phyloP scores from a whole-genome alignment of 2,797 vertebrate species.

The Melopsittacus undulatus region DNA sequence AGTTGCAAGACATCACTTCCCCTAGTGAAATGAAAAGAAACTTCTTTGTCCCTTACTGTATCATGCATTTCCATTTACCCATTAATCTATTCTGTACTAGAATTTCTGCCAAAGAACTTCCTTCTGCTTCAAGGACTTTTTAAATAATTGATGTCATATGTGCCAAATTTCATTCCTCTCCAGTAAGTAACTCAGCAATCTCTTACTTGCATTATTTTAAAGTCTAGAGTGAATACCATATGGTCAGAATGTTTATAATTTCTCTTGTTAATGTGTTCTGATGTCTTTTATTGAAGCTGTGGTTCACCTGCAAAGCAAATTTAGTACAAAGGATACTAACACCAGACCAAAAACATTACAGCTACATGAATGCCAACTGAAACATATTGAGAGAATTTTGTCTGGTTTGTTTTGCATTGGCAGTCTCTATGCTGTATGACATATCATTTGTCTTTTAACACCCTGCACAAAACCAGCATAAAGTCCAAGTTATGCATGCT shows the following conservation, averaged over 20 bases:
- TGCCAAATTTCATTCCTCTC: slow-evolving; percentile 3
- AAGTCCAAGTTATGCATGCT: neutral
- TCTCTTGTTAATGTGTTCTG: neutral
- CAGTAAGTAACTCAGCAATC: neutral
- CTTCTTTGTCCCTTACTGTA: neutral
- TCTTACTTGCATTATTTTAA: neutral
- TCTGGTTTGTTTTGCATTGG: neutral
- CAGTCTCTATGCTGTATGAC: neutral
- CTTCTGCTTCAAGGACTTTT: neutral
- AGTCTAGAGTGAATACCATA: neutral
- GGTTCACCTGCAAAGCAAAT: neutral
- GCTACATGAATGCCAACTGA: neutral
- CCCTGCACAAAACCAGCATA: neutral
- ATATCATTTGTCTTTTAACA: neutral
- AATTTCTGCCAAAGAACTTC: neutral
- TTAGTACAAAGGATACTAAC: neutral
- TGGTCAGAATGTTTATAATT: neutral
- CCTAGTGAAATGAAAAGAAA: neutral
- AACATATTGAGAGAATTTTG: neutral
- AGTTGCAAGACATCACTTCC: neutral
- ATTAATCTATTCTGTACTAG: neutral
- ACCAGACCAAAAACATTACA: neutral
- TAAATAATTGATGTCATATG: neutral
- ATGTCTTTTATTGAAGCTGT: neutral
- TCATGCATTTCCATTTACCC: neutral